A percentile compares a stretch with the other conserved stretches of the same genome.
phyloP scores from a whole-genome alignment of 2,113 vertebrate species.

The Miniopterus natalensis region DNA sequence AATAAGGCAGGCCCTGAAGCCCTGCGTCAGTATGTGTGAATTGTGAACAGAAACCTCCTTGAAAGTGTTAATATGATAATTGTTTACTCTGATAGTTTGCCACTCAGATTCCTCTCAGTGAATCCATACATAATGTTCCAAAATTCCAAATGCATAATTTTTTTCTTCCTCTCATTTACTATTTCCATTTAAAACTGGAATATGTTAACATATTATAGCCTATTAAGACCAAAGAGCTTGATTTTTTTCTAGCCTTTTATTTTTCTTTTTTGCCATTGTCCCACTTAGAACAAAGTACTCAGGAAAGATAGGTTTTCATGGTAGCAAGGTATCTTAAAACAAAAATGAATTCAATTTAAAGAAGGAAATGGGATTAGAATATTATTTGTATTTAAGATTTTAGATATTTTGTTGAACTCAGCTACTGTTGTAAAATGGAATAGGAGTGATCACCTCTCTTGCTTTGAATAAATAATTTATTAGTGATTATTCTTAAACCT shows the following conservation, averaged over 20 bases:
- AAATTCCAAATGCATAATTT: conserved; percentile 9
- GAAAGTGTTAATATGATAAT: conserved; percentile 39
- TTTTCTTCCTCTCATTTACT: conserved; percentile 37
- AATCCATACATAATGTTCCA: neutral
- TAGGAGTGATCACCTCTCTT: neutral
- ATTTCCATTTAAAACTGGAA: neutral
- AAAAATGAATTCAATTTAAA: conserved; percentile 2
- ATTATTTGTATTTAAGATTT: conserved; percentile 42
- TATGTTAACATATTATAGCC: neutral
- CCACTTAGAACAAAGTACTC: neutral
- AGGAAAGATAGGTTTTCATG: neutral
- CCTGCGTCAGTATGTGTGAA: neutral
- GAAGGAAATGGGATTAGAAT: neutral
- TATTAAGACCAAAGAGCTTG: neutral
- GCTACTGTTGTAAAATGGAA: neutral
- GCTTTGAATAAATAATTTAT: neutral
- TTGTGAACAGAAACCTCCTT: neutral
- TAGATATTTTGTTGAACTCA: conserved; percentile 13
- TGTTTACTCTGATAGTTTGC: conserved; percentile 41
- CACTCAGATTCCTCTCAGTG: neutral
- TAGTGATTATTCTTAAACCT: conserved; percentile 2
- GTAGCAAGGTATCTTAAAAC: neutral
- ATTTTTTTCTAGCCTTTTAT: neutral
- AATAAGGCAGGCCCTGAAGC: neutral
- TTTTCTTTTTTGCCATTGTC: neutral